Base-by-base conservation (phyloP, 2,797 vertebrate genomes). In the Eospalax fontanierii region DNA sequence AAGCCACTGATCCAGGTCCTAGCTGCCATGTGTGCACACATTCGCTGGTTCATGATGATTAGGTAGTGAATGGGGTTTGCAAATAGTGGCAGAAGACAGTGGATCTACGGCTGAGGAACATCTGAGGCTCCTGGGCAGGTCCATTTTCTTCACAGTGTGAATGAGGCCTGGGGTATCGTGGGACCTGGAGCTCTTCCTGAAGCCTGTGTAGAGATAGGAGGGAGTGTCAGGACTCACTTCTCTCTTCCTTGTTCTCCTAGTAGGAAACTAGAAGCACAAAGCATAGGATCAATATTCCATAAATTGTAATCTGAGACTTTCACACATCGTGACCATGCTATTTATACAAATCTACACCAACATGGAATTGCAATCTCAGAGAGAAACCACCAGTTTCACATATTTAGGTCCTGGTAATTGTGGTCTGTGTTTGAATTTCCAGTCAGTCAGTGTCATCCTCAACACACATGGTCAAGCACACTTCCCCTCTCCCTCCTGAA, bases 1-100 rank as follows among this genome's bases (percentile, higher is more conserved):
- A 97, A 95, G 10, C 89, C 95, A 85, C 87, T 96, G 28, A 92
- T 70, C 95, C 97, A 98, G 35, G 96, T 95, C 57, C 96, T 97
- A 63, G 81, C 59, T 6, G 96, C 93, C 92, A 97, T 90, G 54
- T 96, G 89, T 61, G 90, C 43, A 66, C 96, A 97, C 12, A 75
- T 22, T 18, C 66, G 94, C 15, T 86, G 87, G 57, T 89, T 96
- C 97, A 96, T 96, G 80, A 96, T 94, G 73, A 91, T 0, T 71
- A 88, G 87, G 14, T 96, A 97, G 54, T 54, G 95, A 35, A 95
- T n/a, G 94, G 26, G 97, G 96, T 78, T 93, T 96, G 88, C 94
- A 96, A 76, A 96, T 89, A 61, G 96, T 92, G 50, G 76, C 78
- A 63, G 66, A 54, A 73, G 28, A 26, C 4, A 65, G 71, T n/a